phyloP scores from a whole-genome alignment of 2,113 vertebrate species.

The Pangasianodon gigas region DNA sequence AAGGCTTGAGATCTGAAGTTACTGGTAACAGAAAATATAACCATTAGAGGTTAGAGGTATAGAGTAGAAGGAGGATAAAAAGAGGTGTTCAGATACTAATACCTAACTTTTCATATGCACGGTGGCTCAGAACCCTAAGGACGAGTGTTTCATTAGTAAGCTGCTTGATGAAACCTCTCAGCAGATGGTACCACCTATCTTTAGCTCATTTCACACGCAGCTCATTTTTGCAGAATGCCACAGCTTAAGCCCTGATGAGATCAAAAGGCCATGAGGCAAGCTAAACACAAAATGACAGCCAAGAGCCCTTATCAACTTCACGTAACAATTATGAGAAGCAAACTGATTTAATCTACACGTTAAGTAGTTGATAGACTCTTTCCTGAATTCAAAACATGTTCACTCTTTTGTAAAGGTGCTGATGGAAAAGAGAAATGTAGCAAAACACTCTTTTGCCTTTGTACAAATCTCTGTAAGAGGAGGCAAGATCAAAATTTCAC shows the following conservation, averaged over 20 bases:
- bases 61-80: not conserved
- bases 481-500: not conserved
- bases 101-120: not conserved
- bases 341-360: not conserved
- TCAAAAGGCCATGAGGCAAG: slow-evolving; percentile 25
- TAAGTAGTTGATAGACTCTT: not conserved
- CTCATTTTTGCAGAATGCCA: slow-evolving; percentile 20
- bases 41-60: not conserved
- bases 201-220: slow-evolving; percentile 31
- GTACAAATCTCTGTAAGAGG: not conserved
- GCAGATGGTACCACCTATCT: slow-evolving; percentile 47
- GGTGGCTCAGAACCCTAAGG: not conserved
- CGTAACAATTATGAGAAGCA: slow-evolving; percentile 2
- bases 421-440: slow-evolving; percentile 11
- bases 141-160: not conserved
- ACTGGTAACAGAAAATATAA: not conserved
- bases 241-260: slow-evolving; percentile 23
- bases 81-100: not conserved
- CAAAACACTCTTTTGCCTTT: not conserved
- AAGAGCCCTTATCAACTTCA: not conserved
- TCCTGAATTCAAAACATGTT: not conserved
- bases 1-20: not conserved
- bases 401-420: not conserved
- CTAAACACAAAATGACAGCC: slow-evolving; percentile 5
- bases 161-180: not conserved